These are phyloP conservation scores for Muscina levida DNA, from an alignment of 2,888 invertebrate species.

Conservation along the genomic window DNA sequence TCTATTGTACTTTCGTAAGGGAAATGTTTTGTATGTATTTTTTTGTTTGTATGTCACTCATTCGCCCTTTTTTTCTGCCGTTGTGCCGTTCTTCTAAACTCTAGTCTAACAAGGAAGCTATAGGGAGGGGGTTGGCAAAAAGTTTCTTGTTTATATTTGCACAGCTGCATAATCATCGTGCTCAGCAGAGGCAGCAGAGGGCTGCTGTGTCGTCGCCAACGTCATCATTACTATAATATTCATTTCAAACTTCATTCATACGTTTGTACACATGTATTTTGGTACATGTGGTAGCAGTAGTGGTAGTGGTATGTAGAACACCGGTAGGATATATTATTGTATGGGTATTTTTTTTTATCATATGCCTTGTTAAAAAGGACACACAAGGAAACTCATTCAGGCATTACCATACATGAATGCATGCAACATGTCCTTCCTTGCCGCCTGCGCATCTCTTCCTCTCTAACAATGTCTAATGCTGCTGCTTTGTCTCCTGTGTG, in stretches of 20 bases:
- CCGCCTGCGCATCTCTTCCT: no score
- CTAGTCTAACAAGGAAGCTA: slow-evolving; percentile 8
- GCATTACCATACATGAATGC: slow-evolving; percentile 9
- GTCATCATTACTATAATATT: slow-evolving; percentile 54
- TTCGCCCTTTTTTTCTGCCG: slow-evolving; percentile 37
- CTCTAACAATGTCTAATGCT: slow-evolving; percentile 10
- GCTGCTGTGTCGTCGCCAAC: not conserved
- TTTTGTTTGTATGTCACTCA: slow-evolving; percentile 55
- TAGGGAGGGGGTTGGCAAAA: not conserved
- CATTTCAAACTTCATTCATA: slow-evolving; percentile 49
- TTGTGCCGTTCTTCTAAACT: slow-evolving; percentile 49
- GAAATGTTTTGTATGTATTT: slow-evolving; percentile 19
- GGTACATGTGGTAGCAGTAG: not conserved
- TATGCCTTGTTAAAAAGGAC: no score
- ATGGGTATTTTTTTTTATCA: no score
- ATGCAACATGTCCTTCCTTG: not conserved
- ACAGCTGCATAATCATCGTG: slow-evolving; percentile 52
- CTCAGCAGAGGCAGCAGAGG: not conserved
- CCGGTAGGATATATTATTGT: not conserved
- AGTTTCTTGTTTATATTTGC: slow-evolving; percentile 47
- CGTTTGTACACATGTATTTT: not conserved
- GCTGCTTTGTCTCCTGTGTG: slow-evolving; percentile 37
- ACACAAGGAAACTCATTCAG: no score
- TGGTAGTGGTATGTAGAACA: not conserved
- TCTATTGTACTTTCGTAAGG: not conserved